Evolutionary conservation across 2,797 vertebrate genomes (phyloP).

Genomic region (Spinus olivaceus): DNA sequence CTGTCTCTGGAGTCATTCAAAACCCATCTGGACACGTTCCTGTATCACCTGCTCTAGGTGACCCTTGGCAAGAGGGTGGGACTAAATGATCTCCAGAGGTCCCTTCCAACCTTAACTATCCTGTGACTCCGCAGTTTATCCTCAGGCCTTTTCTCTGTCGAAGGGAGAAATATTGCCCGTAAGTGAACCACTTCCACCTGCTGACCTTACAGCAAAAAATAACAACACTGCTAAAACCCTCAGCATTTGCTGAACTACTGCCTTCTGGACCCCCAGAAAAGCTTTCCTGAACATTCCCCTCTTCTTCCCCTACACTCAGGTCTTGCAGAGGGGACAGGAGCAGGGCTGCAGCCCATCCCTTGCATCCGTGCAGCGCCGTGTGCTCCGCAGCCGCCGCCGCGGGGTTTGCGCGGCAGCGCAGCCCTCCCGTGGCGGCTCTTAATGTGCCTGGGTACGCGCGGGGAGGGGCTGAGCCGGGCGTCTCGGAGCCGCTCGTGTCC

Average conservation of each 20-base stretch:
- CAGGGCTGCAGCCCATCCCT: background rate
- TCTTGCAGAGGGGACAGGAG: rapidly evolving
- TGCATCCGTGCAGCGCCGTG: background rate
- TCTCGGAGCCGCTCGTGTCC: background rate
- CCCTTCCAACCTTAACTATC: background rate
- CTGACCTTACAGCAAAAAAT: background rate
- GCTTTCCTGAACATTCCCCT: background rate
- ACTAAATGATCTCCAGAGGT: background rate
- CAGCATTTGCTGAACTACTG: background rate
- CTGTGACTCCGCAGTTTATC: background rate
- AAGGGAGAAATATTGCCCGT: background rate
- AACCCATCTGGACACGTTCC: background rate
- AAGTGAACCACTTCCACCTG: background rate
- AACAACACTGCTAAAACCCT: background rate
- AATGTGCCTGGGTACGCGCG: background rate
- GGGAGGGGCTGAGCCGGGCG: background rate
- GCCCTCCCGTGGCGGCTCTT: background rate
- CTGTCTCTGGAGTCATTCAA: background rate
- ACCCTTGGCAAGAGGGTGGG: background rate
- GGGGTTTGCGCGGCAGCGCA: background rate
- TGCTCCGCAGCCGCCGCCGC: background rate
- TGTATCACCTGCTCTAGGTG: background rate
- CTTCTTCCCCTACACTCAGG: background rate
- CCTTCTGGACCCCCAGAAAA: background rate
- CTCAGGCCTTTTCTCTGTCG: background rate